A percentile compares a stretch with the other conserved stretches of the same genome.
Evolutionary conservation across 2,113 vertebrate genomes (phyloP).

Genomic region (Xyrauchen texanus): DNA sequence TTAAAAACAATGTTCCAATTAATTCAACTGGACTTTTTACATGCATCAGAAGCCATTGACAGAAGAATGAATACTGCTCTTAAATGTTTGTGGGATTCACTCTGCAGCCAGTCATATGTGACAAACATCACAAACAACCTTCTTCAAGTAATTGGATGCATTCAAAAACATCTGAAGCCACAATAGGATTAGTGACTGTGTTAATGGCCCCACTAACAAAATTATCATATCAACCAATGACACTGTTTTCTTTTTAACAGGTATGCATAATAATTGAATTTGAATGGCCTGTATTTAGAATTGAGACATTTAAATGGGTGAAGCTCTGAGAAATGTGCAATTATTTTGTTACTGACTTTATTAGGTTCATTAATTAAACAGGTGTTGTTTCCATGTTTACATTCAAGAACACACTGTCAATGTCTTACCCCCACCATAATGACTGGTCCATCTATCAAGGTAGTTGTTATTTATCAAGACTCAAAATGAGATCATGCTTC

Average conservation of each 20-base stretch:
- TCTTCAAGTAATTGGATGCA: neutral
- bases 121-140: neutral
- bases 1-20: neutral
- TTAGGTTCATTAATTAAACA: slow-evolving; percentile 20
- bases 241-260: neutral
- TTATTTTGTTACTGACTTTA: slow-evolving; percentile 6
- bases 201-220: slow-evolving; percentile 19
- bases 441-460: neutral
- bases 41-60: neutral
- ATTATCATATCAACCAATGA: slow-evolving; percentile 19
- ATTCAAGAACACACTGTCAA: neutral
- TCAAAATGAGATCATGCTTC: neutral
- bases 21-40: neutral
- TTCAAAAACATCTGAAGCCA: neutral
- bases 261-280: neutral
- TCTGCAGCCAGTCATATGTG: neutral
- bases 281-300: slow-evolving; percentile 9
- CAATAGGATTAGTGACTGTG: slow-evolving; percentile 8
- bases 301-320: slow-evolving; percentile 2
- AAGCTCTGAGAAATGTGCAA: neutral
- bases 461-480: neutral
- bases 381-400: slow-evolving; percentile 9
- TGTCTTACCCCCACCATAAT: neutral
- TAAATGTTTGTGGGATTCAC: neutral
- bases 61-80: too few relatives aligned